Conservation (phyloP, 2,797 vertebrate species). For the Apogon talboti region DNA sequence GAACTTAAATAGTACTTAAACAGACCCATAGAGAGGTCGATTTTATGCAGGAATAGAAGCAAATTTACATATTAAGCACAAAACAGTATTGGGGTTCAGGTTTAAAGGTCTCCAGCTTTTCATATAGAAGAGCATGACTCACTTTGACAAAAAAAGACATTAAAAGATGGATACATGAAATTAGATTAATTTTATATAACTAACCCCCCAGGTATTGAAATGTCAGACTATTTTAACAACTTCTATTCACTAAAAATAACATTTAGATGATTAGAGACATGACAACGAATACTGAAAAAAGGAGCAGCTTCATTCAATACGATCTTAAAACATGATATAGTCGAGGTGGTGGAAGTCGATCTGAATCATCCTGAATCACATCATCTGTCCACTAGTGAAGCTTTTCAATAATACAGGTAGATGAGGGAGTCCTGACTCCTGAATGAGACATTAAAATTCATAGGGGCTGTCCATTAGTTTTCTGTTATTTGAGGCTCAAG, state of each 20-base stretch:
- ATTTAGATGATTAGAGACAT: not conserved
- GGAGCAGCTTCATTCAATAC: conserved; percentile 8
- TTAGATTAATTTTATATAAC: too few relatives aligned
- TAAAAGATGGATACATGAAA: too few relatives aligned
- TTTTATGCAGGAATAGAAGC: too few relatives aligned
- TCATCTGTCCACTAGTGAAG: conserved; percentile 34
- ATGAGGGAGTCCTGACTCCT: conserved; percentile 40
- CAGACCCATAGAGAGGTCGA: too few relatives aligned
- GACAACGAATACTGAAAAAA: not conserved
- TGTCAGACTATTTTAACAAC: too few relatives aligned
- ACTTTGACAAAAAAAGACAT: too few relatives aligned
- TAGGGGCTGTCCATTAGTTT: conserved; percentile 43
- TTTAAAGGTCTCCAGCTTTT: too few relatives aligned
- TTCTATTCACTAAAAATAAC: not conserved
- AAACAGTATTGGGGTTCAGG: too few relatives aligned
- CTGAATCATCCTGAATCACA: conserved; percentile 24
- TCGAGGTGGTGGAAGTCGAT: conserved; percentile 3
- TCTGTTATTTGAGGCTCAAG: conserved; percentile 48
- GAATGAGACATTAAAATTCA: conserved; percentile 59
- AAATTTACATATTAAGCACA: too few relatives aligned
- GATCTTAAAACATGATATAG: conserved; percentile 18
- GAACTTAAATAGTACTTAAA: too few relatives aligned
- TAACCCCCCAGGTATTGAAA: too few relatives aligned
- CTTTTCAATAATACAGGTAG: conserved; percentile 56
- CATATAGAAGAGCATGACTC: too few relatives aligned